Evolutionary conservation across 2,888 invertebrate genomes (phyloP), one percentile per base, ranked within the genome.

Genomic region (Melangyna quadrimaculata): DNA sequence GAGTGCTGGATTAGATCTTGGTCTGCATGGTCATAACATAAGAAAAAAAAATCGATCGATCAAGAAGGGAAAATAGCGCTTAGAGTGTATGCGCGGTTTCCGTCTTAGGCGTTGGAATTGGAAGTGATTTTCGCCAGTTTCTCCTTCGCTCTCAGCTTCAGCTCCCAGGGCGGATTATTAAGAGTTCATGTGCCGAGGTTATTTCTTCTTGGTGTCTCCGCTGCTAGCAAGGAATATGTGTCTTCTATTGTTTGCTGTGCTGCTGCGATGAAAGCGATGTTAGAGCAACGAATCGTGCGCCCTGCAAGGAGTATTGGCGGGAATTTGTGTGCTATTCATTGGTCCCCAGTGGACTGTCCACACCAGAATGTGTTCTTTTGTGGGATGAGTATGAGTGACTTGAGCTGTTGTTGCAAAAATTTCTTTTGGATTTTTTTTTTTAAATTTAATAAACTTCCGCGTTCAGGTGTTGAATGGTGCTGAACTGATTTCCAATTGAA

Each of bases 391-490:
- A 78, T 67, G 78, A 73, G 43, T 55, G 61, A 29, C 72, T 78
- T 17, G 59, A 57, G 63, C 67, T 67, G 73, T 57, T 78, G 51
- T 61, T 74, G 48, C 27, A 32, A 24, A 45, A 37, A 59, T 45
- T 63, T 32, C 70, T 61, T 72, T 53, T 17, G 2, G 1, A 1
- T 53, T 53, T 53, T 55, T 17, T 55, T 65, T 17, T 45, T 65
- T 45, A 19, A 45, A 45, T 45, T 45, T 8, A 71, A 35, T 51
- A 71, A 35, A 84, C 83, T 84, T 84, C 83, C 83, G 83, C 83
- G 74, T 84, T 79, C 65, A 84, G 79, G 83, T 84, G 79, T 84
- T 79, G 83, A 83, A 78, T 83, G 55, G 78, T 83, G 67, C 51
- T 67, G 73, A 53, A 63, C 70, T 78, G 79, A 83, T 79, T 78